Evolutionary conservation across 2,888 invertebrate species (phyloP).

Genomic region (Adelphocoris suturalis): DNA sequence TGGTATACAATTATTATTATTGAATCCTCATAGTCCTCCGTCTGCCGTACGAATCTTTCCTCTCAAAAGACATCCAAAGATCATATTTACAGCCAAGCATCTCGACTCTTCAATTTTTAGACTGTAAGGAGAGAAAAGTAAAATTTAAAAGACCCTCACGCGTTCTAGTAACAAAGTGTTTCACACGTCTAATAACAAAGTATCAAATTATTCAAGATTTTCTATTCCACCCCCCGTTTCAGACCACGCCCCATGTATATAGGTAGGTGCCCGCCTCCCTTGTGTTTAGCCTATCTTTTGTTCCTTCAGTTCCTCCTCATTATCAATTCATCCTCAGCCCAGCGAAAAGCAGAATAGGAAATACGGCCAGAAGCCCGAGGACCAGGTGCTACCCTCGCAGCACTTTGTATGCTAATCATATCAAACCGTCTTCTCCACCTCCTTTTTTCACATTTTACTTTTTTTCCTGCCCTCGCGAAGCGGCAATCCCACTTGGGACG

Average conservation of each 20-base stretch:
- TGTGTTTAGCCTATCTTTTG: neutral
- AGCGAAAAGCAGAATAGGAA: neutral
- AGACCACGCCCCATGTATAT: neutral
- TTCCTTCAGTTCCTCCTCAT: neutral
- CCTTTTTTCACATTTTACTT: neutral
- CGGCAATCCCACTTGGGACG: constrained; percentile 24
- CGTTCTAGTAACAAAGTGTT: too few relatives aligned
- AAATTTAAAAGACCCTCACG: too few relatives aligned
- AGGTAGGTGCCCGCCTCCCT: neutral
- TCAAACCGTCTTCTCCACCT: constrained; percentile 31
- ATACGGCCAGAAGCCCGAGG: neutral
- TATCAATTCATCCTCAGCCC: constrained; percentile 27
- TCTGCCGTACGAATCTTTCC: too few relatives aligned
- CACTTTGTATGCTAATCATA: constrained; percentile 64
- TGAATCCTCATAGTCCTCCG: too few relatives aligned
- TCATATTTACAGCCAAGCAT: too few relatives aligned
- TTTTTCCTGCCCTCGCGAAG: constrained; percentile 32
- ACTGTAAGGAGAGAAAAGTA: too few relatives aligned
- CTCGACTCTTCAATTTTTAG: too few relatives aligned
- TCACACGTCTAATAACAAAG: too few relatives aligned
- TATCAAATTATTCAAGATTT: neutral
- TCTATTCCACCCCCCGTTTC: neutral
- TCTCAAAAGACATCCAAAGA: too few relatives aligned
- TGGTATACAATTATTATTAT: too few relatives aligned
- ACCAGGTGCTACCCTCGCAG: constrained; percentile 36